These are phyloP conservation scores for Accipiter virgatus DNA, from an alignment of 2,113 vertebrate genomes.

Conservation along the genomic window DNA sequence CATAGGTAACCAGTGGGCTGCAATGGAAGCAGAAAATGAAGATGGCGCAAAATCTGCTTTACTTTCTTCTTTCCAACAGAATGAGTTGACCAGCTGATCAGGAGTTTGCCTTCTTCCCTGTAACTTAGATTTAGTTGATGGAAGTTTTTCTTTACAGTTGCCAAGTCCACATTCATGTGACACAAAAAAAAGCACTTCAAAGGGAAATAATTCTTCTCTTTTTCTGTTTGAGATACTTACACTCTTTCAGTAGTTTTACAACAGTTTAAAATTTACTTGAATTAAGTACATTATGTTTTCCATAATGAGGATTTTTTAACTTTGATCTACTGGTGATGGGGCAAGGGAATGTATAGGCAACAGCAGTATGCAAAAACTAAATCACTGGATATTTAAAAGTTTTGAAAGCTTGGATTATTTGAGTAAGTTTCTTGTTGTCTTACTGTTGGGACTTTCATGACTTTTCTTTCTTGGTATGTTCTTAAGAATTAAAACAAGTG, in stretches of 20 bases:
- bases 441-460: not conserved
- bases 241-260: not conserved
- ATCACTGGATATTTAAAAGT: not conserved
- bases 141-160: conserved; percentile 33
- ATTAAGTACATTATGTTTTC: not conserved
- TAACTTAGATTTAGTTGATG: not conserved
- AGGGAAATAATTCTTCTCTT: not conserved
- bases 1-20: not conserved
- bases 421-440: not conserved
- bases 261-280: not conserved
- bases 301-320: not conserved
- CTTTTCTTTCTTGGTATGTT: not conserved
- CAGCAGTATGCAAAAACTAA: not conserved
- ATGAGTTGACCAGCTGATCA: not conserved
- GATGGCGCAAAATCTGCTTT: not conserved
- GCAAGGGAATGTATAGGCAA: fast-evolving
- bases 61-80: conserved; percentile 48
- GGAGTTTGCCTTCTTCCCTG: not conserved
- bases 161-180: not conserved
- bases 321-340: not conserved
- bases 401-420: not conserved
- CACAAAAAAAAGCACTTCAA: not conserved
- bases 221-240: not conserved
- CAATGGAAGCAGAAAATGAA: not conserved
- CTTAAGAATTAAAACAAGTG: not conserved